These are phyloP conservation scores for Plebejus melissa DNA, from an alignment of 2,888 invertebrate genomes.

Conservation along the genomic window DNA sequence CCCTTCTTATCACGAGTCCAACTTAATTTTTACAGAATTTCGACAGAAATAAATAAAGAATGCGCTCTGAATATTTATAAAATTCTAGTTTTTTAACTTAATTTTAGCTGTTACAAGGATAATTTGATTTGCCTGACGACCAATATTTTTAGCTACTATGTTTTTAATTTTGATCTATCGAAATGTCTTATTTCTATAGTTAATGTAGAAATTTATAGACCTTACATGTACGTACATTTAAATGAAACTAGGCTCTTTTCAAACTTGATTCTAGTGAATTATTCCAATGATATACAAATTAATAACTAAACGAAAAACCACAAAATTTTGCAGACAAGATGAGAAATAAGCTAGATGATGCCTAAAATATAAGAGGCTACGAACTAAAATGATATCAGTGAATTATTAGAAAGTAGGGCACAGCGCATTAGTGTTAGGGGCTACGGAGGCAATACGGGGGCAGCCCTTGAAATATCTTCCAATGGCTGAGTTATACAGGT, in stretches of 20 bases:
- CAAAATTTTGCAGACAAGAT: too few relatives aligned
- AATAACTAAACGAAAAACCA: neutral
- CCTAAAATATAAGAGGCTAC: neutral
- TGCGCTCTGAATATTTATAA: slow-evolving; percentile 3
- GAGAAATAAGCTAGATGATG: neutral
- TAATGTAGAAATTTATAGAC: too few relatives aligned
- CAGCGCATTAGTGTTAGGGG: slow-evolving; percentile 20
- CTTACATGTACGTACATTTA: too few relatives aligned
- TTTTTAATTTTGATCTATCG: neutral
- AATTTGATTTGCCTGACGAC: neutral
- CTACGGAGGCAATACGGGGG: slow-evolving; percentile 31
- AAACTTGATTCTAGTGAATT: too few relatives aligned
- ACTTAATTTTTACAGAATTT: slow-evolving; percentile 17
- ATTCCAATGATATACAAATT: too few relatives aligned
- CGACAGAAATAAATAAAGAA: slow-evolving; percentile 3
- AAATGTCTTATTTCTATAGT: too few relatives aligned
- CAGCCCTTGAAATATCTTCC: slow-evolving; percentile 45
- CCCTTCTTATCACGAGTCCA: slow-evolving; percentile 19
- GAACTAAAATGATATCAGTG: slow-evolving; percentile 22
- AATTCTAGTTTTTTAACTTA: neutral
- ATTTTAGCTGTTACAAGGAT: neutral
- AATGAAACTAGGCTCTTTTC: too few relatives aligned
- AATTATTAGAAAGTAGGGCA: slow-evolving; percentile 27
- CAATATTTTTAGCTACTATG: neutral
- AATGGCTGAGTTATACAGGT: slow-evolving; percentile 47